Conservation (phyloP, 2,113 vertebrate species). For the Melospiza melodia region DNA sequence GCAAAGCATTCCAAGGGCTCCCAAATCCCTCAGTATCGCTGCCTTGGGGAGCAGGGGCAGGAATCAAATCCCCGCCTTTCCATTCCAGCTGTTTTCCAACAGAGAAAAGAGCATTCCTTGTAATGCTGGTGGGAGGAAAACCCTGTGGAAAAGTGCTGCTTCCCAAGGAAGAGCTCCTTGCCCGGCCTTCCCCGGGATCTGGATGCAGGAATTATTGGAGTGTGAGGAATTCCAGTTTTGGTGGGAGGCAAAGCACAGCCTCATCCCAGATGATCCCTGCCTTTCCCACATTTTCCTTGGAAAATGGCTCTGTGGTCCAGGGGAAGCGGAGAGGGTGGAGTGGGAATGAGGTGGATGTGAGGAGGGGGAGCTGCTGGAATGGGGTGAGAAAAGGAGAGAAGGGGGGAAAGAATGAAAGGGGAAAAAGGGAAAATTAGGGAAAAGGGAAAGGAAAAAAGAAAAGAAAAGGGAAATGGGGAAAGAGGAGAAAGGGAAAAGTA, state of each 20-base stretch:
- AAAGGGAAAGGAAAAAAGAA: not conserved
- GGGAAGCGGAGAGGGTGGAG: fast-evolving
- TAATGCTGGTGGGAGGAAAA: not conserved
- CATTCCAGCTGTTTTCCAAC: not conserved
- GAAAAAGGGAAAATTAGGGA: fast-evolving
- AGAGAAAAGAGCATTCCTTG: not conserved
- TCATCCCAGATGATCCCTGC: not conserved
- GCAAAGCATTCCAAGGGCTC: not conserved
- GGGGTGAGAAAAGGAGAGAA: not conserved
- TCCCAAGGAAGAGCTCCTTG: not conserved
- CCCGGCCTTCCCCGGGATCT: not conserved
- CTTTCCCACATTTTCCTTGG: not conserved
- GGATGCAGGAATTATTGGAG: not conserved
- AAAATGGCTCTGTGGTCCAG: fast-evolving
- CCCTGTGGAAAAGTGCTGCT: not conserved
- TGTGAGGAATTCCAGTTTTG: not conserved
- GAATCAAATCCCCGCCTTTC: not conserved
- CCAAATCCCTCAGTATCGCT: fast-evolving
- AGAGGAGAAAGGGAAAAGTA: too few species aligned
- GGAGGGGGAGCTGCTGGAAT: not conserved
- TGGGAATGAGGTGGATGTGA: not conserved
- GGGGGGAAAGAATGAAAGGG: fast-evolving
- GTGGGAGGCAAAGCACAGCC: not conserved
- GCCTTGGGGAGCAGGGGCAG: fast-evolving
- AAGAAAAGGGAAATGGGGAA: too few species aligned